Percentiles rank a stretch among this genome's conserved stretches.
These are phyloP conservation scores for Ceratoteleas bidentatus DNA, from an alignment of 1,140 invertebrate species.

Conservation along the genomic window DNA sequence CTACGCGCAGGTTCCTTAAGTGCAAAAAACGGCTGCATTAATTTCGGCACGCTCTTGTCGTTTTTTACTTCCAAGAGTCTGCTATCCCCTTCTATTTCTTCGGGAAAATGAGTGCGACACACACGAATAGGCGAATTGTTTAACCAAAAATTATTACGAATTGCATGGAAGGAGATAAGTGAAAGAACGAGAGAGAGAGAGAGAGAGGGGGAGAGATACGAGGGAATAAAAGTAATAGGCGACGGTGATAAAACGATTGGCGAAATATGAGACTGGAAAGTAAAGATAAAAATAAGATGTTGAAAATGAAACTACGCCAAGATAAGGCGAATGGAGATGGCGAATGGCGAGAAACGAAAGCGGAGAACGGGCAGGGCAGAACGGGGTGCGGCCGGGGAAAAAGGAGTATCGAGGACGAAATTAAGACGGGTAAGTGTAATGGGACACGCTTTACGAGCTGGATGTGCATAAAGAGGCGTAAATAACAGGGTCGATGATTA, in stretches of 20 bases:
- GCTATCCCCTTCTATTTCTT: neutral
- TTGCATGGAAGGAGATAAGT: neutral
- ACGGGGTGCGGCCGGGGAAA: neutral
- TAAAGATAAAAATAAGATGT: conserved; percentile 38
- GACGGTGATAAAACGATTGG: conserved; percentile 24
- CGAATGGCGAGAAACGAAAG: conserved; percentile 19
- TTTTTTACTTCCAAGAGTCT: neutral
- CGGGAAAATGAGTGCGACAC: no score
- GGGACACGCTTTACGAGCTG: conserved; percentile 1
- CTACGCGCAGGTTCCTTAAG: neutral
- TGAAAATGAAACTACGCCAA: conserved; percentile 27
- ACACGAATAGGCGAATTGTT: no score
- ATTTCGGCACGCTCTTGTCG: no score
- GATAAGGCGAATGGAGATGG: conserved; percentile 18
- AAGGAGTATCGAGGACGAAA: conserved; percentile 21
- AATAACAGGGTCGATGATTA: conserved; percentile 1
- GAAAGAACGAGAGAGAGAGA: neutral
- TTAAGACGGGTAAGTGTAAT: conserved; percentile 21
- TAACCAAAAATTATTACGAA: no score
- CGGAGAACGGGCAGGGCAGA: neutral
- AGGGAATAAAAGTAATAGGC: conserved; percentile 26
- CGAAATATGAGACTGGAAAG: conserved; percentile 30
- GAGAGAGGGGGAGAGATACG: conserved; percentile 14
- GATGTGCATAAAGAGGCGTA: neutral
- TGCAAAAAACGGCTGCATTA: neutral